Conservation (phyloP, 2,113 vertebrate genomes). For the Callipepla californica region DNA sequence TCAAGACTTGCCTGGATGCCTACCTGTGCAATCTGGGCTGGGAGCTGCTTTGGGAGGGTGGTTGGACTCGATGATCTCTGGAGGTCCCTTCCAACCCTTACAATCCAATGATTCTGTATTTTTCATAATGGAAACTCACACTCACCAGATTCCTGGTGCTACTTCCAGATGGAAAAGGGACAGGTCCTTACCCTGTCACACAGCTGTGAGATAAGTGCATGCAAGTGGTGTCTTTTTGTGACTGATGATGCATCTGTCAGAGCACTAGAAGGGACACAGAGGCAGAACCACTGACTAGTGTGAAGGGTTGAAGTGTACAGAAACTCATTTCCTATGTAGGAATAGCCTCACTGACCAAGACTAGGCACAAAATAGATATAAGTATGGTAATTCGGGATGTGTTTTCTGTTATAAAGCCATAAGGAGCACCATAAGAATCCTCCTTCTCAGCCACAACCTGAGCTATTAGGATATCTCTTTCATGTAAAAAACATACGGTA, state of each 20-base stretch:
- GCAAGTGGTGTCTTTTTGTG: not conserved
- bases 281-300: not conserved
- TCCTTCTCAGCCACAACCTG: not conserved
- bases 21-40: too few species aligned
- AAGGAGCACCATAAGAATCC: not conserved
- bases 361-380: rapidly evolving
- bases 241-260: too few species aligned
- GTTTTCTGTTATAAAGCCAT: not conserved
- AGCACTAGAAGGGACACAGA: not conserved
- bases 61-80: too few species aligned
- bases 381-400: not conserved
- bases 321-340: not conserved
- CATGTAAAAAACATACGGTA: not conserved
- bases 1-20: too few species aligned
- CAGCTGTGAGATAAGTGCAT: not conserved
- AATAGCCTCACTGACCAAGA: not conserved
- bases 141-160: not conserved
- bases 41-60: too few species aligned
- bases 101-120: too few species aligned
- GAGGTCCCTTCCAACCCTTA: too few species aligned
- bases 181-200: not conserved
- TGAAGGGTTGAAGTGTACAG: not conserved
- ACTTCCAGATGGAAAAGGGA: not conserved
- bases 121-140: not conserved
- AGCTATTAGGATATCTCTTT: not conserved